phyloP scores from a whole-genome alignment of 2,113 vertebrate genomes.

The Numenius arquata region DNA sequence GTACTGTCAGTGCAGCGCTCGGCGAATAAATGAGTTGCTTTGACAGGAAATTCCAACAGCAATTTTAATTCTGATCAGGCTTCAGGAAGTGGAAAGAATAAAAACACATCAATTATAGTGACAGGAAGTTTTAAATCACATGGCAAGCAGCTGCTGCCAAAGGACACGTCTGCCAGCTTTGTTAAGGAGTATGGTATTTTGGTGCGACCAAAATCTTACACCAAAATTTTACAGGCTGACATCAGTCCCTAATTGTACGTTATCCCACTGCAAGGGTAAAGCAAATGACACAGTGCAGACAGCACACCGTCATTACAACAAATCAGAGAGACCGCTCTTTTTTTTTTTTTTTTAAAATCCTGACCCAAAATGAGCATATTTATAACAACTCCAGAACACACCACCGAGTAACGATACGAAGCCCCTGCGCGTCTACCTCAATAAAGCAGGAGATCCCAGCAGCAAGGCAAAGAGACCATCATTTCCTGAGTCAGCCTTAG shows the following conservation, averaged over 20 bases:
- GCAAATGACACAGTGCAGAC: slow-evolving; percentile 68
- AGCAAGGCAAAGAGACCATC: not conserved
- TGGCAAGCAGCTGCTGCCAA: slow-evolving; percentile 88
- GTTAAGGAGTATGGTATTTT: slow-evolving; percentile 73
- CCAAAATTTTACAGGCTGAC: slow-evolving; percentile 75
- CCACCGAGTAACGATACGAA: not conserved
- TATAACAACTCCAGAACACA: not conserved
- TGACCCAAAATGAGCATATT: not conserved
- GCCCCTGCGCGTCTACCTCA: not conserved
- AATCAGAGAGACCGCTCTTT: slow-evolving; percentile 7
- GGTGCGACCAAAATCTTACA: slow-evolving; percentile 76
- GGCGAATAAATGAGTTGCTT: slow-evolving; percentile 88
- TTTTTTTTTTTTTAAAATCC: not conserved
- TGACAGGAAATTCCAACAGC: slow-evolving; percentile 96
- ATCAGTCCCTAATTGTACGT: slow-evolving; percentile 71
- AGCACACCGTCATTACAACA: slow-evolving; percentile 61
- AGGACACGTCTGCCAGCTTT: slow-evolving; percentile 77
- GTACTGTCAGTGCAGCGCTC: slow-evolving; percentile 75
- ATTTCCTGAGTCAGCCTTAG: not conserved
- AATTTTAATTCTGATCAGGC: slow-evolving; percentile 94
- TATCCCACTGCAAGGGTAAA: slow-evolving; percentile 63
- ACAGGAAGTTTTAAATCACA: slow-evolving; percentile 92
- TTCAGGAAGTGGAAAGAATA: slow-evolving; percentile 92
- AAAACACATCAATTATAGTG: slow-evolving; percentile 93
- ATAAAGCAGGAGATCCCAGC: not conserved